Conservation (phyloP, 2,888 invertebrate species). For the Caenorhabditis uteleia region DNA sequence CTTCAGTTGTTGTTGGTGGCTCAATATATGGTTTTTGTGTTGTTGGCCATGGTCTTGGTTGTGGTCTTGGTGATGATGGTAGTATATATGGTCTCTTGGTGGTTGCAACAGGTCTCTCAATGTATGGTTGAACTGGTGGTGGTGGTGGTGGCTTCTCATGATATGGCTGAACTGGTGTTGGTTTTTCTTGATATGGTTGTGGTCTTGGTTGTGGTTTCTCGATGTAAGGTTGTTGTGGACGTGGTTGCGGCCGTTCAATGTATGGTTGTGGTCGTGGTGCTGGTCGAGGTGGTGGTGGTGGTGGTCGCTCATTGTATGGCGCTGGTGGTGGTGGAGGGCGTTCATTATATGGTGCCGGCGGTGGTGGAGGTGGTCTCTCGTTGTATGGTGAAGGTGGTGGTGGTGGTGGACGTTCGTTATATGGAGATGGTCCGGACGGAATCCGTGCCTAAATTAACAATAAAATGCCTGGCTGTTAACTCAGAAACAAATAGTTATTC, state of each 20-base stretch:
- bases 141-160: too few species aligned
- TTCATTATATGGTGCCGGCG: conserved; percentile 5
- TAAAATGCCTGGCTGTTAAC: background rate
- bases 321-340: too few species aligned
- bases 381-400: conserved; percentile 2
- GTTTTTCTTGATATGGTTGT: background rate
- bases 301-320: background rate
- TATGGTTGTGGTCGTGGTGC: background rate
- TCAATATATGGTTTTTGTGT: conserved; percentile 22
- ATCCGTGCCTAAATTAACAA: background rate
- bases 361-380: conserved; percentile 1
- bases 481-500: too few species aligned
- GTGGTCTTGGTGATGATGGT: conserved; percentile 16
- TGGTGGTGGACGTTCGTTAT: conserved; percentile 11
- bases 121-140: conserved; percentile 5
- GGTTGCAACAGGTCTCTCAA: conserved; percentile 12
- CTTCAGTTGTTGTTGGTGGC: conserved; percentile 14
- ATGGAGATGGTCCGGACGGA: conserved; percentile 1
- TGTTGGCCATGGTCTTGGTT: conserved; percentile 26
- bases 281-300: background rate
- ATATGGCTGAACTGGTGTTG: background rate
- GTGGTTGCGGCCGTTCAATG: background rate
- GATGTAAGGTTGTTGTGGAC: background rate
- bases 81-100: conserved; percentile 12
- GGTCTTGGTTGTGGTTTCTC: background rate